These are phyloP conservation scores for Lerista edwardsae DNA, from an alignment of 2,797 vertebrate species.

Conservation along the genomic window DNA sequence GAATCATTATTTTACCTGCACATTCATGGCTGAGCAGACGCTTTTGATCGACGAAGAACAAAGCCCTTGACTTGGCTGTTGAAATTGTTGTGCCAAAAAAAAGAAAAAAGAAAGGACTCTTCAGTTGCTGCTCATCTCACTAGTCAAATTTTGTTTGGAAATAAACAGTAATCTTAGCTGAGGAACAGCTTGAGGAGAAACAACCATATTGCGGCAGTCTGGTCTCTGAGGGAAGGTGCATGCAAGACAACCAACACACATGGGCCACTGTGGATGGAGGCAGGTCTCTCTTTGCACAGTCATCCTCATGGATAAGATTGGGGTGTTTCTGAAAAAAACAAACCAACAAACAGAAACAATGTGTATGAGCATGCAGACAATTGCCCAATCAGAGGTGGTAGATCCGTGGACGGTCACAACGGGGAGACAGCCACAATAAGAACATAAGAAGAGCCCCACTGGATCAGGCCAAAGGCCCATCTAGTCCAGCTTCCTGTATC, in stretches of 20 bases:
- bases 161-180: conserved; percentile 82
- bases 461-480: too few species aligned
- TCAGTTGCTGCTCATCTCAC: conserved; percentile 70
- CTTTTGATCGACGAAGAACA: conserved; percentile 77
- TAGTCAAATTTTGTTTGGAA: conserved; percentile 76
- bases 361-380: too few species aligned
- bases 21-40: conserved; percentile 71
- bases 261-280: neutral
- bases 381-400: too few species aligned
- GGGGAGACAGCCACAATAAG: too few species aligned
- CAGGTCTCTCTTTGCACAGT: neutral
- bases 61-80: conserved; percentile 75
- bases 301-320: neutral
- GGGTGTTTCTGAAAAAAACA: neutral
- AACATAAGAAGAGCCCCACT: too few species aligned
- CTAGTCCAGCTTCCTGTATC: too few species aligned
- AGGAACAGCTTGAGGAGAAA: conserved; percentile 64
- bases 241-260: neutral
- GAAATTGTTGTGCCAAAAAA: conserved; percentile 77
- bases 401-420: too few species aligned
- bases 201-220: conserved; percentile 54
- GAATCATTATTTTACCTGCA: conserved; percentile 79
- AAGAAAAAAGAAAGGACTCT: conserved; percentile 67
- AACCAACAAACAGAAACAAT: too few species aligned
- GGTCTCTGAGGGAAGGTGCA: conserved; percentile 29